Base-by-base conservation (phyloP, 2,797 vertebrate genomes). In the Triplophysa bombifrons region DNA sequence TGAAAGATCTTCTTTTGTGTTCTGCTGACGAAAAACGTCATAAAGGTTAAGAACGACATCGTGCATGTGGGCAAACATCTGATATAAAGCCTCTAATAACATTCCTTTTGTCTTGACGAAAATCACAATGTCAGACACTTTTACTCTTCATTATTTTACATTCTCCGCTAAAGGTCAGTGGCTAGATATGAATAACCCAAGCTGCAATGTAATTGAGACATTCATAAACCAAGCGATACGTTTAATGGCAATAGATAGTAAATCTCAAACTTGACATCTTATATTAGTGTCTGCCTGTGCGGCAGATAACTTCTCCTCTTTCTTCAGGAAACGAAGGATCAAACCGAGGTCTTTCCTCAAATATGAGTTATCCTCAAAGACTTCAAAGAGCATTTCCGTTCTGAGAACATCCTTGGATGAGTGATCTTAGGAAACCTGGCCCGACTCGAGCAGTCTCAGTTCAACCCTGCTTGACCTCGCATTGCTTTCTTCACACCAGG, bases 401-500 rank as follows among this genome's bases (percentile, higher is more conserved):
- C 22, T 17, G 25, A 75, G 20, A 27, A 34, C 22, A 22, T 71
- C 20, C n/a, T 30, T 65, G n/a, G 58, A 76, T 74, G 69, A 63
- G 61, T 72, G 73, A 80, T 66, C 69, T 72, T 76, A 51, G 30
- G 56, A 12, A 72, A 53, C 76, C 66, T 61, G 13, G 46, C 70
- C 46, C 2, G 63, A 41, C 22, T 50, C 10, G 3, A 68, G 22
- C 68, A 46, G 16, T 1, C 9, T 64, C 50, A 10, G 3, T 20
- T 56, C 71, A 74, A 75, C 60, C 60, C 41, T 65, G 3, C 8
- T 51, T 83, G 84, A 83, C 84, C 76, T 80, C 65, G 22, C 64
- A 74, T 56, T 83, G 80, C 50, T 78, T 55, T 65, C 60, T 83
- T 84, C 65, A 65, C 77, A 78, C 41, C 72, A 82, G 72, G 56